A percentile compares a stretch with the other conserved stretches of the same genome.
phyloP scores from a whole-genome alignment of 2,797 vertebrate species.

The Rhinophrynus dorsalis region DNA sequence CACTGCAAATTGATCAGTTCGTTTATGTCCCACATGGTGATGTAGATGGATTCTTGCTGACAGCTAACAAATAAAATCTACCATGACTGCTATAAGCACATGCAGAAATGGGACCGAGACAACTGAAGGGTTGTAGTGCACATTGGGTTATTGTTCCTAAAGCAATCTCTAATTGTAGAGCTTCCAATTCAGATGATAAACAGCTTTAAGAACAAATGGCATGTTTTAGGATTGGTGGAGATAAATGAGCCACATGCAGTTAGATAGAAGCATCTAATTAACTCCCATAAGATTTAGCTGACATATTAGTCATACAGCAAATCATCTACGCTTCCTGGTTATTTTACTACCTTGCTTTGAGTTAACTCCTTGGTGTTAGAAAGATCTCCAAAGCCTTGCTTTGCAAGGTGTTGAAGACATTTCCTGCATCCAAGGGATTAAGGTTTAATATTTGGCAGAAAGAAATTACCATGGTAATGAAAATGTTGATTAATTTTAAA shows the following conservation, averaged over 20 bases:
- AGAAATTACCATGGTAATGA: slow-evolving; percentile 48
- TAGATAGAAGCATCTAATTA: slow-evolving; percentile 56
- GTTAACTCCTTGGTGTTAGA: too few relatives aligned
- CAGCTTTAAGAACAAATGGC: slow-evolving; percentile 43
- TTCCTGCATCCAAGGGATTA: too few relatives aligned
- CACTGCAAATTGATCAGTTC: slow-evolving; percentile 52
- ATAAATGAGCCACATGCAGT: slow-evolving; percentile 50
- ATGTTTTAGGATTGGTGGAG: slow-evolving; percentile 4
- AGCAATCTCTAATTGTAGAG: slow-evolving; percentile 30
- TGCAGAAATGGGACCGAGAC: slow-evolving; percentile 27
- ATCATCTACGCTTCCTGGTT: slow-evolving; percentile 37
- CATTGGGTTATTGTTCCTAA: slow-evolving; percentile 33
- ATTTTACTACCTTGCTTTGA: slow-evolving; percentile 48
- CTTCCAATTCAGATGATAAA: slow-evolving; percentile 14
- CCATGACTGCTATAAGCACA: slow-evolving; percentile 26
- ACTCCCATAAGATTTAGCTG: slow-evolving; percentile 52
- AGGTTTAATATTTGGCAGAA: slow-evolving; percentile 62
- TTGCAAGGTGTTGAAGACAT: too few relatives aligned
- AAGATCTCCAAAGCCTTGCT: too few relatives aligned
- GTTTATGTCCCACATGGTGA: slow-evolving; percentile 47
- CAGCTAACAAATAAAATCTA: slow-evolving; percentile 53
- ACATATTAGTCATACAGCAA: slow-evolving; percentile 4
- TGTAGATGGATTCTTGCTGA: slow-evolving; percentile 36
- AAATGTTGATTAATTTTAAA: too few relatives aligned
- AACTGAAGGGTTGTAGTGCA: slow-evolving; percentile 1